Evolutionary conservation across 2,113 vertebrate species (phyloP).

Genomic region (Mellivora capensis): DNA sequence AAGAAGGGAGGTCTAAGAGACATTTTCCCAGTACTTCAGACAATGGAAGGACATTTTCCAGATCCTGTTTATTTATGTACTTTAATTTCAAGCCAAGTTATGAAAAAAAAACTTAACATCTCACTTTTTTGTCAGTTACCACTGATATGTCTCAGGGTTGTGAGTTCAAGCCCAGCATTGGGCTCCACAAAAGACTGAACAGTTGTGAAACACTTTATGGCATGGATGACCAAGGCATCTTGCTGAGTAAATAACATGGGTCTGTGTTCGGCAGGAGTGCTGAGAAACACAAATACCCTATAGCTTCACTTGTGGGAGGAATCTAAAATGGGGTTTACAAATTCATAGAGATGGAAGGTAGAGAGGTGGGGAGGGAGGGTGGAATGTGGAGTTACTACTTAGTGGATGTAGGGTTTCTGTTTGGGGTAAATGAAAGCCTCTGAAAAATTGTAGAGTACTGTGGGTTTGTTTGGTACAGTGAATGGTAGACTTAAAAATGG

Average conservation of each 20-base stretch:
- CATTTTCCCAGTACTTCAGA: neutral
- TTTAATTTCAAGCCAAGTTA: neutral
- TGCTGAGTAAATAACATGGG: neutral
- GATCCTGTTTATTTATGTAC: neutral
- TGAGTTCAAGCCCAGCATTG: neutral
- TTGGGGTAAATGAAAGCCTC: neutral
- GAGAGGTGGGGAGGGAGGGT: neutral
- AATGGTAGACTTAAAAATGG: neutral
- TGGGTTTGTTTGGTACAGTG: neutral
- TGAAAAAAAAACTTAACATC: neutral
- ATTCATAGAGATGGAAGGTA: neutral
- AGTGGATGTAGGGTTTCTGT: neutral
- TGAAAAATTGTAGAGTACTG: neutral
- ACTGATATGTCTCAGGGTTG: neutral
- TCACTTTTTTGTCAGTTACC: neutral
- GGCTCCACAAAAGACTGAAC: neutral
- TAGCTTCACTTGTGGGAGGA: neutral
- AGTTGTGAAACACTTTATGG: neutral
- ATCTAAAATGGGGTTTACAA: neutral
- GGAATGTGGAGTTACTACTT: neutral
- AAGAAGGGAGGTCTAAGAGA: neutral
- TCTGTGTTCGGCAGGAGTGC: neutral
- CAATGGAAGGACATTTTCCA: neutral
- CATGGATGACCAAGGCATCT: neutral
- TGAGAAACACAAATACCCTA: neutral